These are phyloP conservation scores for Myrmophylax atrothorax DNA, from an alignment of 2,113 vertebrate genomes.

Conservation along the genomic window DNA sequence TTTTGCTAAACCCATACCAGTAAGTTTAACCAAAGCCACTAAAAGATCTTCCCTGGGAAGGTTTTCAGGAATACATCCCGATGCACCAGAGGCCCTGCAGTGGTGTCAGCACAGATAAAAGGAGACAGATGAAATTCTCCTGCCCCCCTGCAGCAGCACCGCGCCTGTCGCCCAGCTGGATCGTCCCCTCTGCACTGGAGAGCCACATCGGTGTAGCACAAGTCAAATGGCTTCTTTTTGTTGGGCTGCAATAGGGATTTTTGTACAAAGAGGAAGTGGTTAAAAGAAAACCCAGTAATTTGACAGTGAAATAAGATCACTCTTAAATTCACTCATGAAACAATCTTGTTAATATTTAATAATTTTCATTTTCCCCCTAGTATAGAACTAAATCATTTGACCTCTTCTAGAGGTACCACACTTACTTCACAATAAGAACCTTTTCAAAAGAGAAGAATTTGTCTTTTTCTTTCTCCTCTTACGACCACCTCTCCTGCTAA, in stretches of 20 bases:
- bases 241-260: neutral
- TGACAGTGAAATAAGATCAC: neutral
- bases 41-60: neutral
- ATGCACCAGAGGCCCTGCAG: neutral
- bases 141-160: neutral
- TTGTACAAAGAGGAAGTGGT: neutral
- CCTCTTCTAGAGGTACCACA: neutral
- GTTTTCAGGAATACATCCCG: neutral
- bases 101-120: rapidly evolving
- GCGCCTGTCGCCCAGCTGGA: neutral
- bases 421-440: neutral
- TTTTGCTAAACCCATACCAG: neutral
- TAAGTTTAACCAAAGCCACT: neutral
- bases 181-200: neutral
- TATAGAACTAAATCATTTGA: neutral
- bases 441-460: neutral
- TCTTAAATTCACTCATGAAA: neutral
- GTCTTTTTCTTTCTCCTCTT: neutral
- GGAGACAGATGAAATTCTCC: neutral
- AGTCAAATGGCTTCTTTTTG: neutral
- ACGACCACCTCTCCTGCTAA: neutral
- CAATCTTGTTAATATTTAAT: neutral
- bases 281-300: neutral
- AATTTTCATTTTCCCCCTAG: neutral
- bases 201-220: neutral